Evolutionary conservation across 1,140 invertebrate species (phyloP), one percentile per base, ranked within the genome.

Genomic region (Frieseomelitta varia): DNA sequence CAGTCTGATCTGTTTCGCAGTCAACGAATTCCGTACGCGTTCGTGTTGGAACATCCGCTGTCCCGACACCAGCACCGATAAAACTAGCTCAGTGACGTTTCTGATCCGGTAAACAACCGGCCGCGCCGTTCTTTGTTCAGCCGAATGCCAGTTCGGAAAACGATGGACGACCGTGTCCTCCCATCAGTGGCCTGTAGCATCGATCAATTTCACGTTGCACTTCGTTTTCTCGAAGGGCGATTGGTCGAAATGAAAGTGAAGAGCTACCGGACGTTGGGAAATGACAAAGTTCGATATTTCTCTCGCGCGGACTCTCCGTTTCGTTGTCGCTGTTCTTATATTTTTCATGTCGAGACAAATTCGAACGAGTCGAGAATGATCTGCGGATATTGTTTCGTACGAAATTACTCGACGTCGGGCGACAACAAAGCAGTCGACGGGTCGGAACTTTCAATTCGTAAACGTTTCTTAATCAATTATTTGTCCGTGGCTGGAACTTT

Each of bases 61-160:
- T 24, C 53, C 53, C 75, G 81, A 84, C 81, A 86, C 74, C 69
- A 27, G 67, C 63, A 81, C 69, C 76, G 53, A 84, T 79, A 86
- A 86, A 88, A 86, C 85, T 84, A 85, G 77, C 58, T 65, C 77
- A 76, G 87, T 77, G 85, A 86, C 85, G 81, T 75, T 65, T 71
- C 78, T 69, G 65, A 79, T 69, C 85, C 65, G 81, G 77, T 88
- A 86, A 86, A 86, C 87, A 84, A 86, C 56, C 65, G 34, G 81
- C 61, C 72, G 51, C 30, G 47, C 19, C 61, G 19, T 77, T 55
- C 63, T 77, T 82, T 82, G 34, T 30, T 34, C 39, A 27, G 30
- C 53, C 27, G 10, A 30, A 19, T 77, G 63, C 53, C 30, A 63
- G 61, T 56, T 68, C 77, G 53, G 63, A 67, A 74, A 77, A 67